Percentiles rank a stretch among this genome's conserved stretches.
Conservation (phyloP, 2,888 invertebrate genomes). For the Idaea dimidiata region DNA sequence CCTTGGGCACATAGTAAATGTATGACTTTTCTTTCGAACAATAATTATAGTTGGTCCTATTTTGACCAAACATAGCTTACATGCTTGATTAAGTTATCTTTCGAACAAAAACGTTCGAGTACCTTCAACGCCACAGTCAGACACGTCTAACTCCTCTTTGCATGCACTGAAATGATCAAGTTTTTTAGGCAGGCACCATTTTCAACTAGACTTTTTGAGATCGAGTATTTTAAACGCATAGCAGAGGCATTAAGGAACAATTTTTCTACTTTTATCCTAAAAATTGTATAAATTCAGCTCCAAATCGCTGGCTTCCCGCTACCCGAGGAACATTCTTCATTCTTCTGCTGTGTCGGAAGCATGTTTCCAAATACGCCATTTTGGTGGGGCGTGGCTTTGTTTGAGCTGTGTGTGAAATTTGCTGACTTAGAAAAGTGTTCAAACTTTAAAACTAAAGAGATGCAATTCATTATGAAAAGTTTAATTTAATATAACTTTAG, state of each 20-base stretch:
- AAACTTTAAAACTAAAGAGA: constrained; percentile 1
- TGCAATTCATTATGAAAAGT: too few species aligned
- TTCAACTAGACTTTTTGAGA: neutral
- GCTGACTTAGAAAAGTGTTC: neutral
- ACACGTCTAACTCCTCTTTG: too few species aligned
- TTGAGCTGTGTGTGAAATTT: constrained; percentile 44
- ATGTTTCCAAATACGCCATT: constrained; percentile 48
- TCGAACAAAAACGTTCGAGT: neutral
- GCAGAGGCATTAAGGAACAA: neutral
- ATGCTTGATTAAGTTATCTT: neutral
- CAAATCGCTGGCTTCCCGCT: constrained; percentile 56
- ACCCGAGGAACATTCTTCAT: constrained; percentile 50
- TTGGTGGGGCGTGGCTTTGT: constrained; percentile 45
- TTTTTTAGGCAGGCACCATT: neutral
- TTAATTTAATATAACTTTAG: too few species aligned
- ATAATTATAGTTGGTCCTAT: too few species aligned
- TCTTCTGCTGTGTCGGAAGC: constrained; percentile 30
- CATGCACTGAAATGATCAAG: neutral
- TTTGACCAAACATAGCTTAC: neutral
- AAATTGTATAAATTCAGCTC: constrained; percentile 40
- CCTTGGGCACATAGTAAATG: too few species aligned
- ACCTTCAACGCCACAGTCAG: too few species aligned
- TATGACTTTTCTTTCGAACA: too few species aligned
- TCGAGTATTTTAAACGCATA: neutral
- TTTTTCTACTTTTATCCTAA: neutral